Evolutionary conservation across 1,140 invertebrate species (phyloP).

Genomic region (Drosophila grimshawi): DNA sequence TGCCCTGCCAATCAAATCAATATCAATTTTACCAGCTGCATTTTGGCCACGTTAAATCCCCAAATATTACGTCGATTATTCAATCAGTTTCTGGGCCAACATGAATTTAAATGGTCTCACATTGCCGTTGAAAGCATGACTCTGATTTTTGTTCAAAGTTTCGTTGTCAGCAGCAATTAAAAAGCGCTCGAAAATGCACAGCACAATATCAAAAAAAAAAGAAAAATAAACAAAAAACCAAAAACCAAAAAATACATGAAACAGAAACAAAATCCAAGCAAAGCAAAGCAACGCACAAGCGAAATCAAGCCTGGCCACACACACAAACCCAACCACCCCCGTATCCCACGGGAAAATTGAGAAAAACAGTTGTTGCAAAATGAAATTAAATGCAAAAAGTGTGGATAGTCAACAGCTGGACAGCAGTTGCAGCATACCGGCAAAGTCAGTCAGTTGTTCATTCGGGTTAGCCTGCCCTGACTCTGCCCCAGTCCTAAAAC

Average conservation of each 20-base stretch:
- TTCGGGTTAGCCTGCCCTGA: slow-evolving; percentile 38
- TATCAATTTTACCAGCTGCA: slow-evolving; percentile 7
- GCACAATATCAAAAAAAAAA: slow-evolving; percentile 50
- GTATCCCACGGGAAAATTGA: slow-evolving; percentile 1
- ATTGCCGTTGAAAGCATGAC: slow-evolving; percentile 20
- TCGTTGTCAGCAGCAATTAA: slow-evolving; percentile 80
- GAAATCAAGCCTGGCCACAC: slow-evolving; percentile 52
- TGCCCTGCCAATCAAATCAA: not conserved
- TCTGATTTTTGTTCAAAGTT: slow-evolving; percentile 73
- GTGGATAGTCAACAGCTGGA: slow-evolving; percentile 41
- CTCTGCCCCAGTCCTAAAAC: slow-evolving; percentile 5
- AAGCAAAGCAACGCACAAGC: slow-evolving; percentile 14
- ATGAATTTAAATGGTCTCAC: slow-evolving; percentile 42
- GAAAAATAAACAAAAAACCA: too few relatives aligned
- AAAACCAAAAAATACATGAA: not conserved
- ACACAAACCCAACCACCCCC: not conserved
- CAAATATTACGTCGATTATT: slow-evolving; percentile 55
- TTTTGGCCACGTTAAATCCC: slow-evolving; percentile 28
- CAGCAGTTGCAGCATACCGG: slow-evolving; percentile 17
- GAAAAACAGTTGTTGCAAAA: slow-evolving; percentile 41
- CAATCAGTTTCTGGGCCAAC: slow-evolving; percentile 50
- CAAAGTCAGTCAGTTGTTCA: slow-evolving; percentile 52
- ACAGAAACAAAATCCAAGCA: slow-evolving; percentile 20
- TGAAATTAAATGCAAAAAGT: slow-evolving; percentile 73
- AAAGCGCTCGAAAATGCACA: slow-evolving; percentile 62